Conservation (phyloP, 92 coral and sea anemone species). For the Anthopleura xanthogrammica region DNA sequence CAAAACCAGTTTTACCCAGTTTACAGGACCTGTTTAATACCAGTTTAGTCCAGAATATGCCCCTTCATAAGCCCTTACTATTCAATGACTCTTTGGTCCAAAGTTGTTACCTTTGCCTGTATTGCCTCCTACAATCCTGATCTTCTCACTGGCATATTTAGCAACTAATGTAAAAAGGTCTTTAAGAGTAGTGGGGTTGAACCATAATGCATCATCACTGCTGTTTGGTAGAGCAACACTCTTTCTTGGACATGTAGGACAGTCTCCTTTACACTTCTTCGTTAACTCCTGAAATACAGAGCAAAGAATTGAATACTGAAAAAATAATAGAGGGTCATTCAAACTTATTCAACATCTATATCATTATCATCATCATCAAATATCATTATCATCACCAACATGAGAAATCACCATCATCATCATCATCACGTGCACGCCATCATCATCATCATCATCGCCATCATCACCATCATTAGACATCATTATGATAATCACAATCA, state of each 20-base stretch:
- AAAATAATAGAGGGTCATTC: neutral
- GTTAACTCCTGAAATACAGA: conserved; percentile 49
- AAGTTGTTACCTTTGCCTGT: conserved; percentile 74
- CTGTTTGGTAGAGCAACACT: conserved; percentile 1
- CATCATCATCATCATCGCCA: neutral
- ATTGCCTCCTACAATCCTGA: conserved; percentile 81
- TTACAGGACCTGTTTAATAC: too few species aligned
- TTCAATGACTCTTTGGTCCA: neutral
- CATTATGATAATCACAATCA: neutral
- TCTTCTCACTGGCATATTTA: conserved; percentile 47
- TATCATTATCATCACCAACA: too few species aligned
- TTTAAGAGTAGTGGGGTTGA: conserved; percentile 57
- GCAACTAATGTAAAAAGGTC: conserved; percentile 71
- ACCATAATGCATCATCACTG: conserved; percentile 47
- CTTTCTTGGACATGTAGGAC: conserved; percentile 33
- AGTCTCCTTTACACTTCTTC: conserved; percentile 35
- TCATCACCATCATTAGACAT: neutral
- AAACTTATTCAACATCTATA: neutral
- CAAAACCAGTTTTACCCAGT: too few species aligned
- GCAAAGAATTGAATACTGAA: neutral
- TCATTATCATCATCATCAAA: too few species aligned
- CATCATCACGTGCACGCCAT: too few species aligned
- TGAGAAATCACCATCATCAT: too few species aligned
- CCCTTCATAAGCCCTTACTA: too few species aligned
- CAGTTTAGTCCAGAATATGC: too few species aligned